Base-by-base conservation (phyloP, 2,888 invertebrate species). In the Heliothis peltigera region DNA sequence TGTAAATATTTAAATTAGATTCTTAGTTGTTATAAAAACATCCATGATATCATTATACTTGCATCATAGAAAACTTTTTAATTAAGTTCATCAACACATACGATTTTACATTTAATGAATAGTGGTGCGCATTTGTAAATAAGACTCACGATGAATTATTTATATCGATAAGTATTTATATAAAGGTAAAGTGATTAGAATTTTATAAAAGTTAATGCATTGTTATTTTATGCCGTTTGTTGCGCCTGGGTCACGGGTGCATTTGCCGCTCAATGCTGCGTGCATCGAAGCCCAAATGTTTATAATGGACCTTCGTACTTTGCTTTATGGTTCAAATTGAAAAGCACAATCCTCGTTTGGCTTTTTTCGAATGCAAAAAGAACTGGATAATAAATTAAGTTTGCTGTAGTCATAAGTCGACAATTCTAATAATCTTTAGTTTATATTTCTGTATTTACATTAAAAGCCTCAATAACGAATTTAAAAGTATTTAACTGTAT, bases 121-220 rank as follows among this genome's bases (percentile, higher is more conserved):
- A 72, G 60, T 48, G n/a, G 61, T 65, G 61, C 64, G 82, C 82
- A 82, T 85, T 84, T 86, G 86, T 86, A 86, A 78, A 86, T 86
- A 86, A 71, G 47, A 55, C 64, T 61, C 55, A 44, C 51, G 32
- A 51, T 58, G 58, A 72, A 58, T 64, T 51, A 80, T 80, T 72
- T 70, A 66, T 59, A 68, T 60, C 43, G 48, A 64, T 61, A 77
- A 64, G 74, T 80, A 75, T 82, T 83, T 72, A 77, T 75, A 66
- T 68, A 49, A 65, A 64, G 17, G 47, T 54, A 60, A 54, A 65
- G 18, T 42, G 49, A 62, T 54, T 73, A 67, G 47, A 52, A 32
- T 47, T 56, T 15, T 42, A 47, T 25, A 44, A 54, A 56, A 17
- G 15, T 47, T 51, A 57, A 22, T 15, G 25, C 7, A 32, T 52